Evolutionary conservation across 2,113 vertebrate species (phyloP).

Genomic region (Drymodes brunneopygia): DNA sequence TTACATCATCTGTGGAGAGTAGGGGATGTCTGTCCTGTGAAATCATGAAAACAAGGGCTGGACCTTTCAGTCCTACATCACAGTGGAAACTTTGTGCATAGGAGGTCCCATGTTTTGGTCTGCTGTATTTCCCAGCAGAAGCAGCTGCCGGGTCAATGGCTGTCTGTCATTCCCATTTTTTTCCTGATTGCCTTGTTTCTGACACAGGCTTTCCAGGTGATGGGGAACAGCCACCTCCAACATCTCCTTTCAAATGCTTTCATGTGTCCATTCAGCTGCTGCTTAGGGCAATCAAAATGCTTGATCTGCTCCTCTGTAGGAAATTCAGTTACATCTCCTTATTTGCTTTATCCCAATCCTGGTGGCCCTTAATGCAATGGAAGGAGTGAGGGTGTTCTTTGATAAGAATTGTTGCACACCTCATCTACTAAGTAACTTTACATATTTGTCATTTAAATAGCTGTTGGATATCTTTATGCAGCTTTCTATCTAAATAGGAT

Average conservation of each 20-base stretch:
- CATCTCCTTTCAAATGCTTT: background rate
- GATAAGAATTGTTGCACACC: background rate
- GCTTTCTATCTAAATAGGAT: background rate
- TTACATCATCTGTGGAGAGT: background rate
- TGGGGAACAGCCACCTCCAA: background rate
- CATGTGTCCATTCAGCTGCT: background rate
- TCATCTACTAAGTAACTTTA: background rate
- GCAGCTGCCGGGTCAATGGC: background rate
- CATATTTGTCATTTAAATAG: background rate
- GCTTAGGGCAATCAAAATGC: background rate
- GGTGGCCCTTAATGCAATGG: background rate
- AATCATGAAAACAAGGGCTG: background rate
- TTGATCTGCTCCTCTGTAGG: background rate
- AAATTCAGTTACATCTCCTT: background rate
- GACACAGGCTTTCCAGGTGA: background rate
- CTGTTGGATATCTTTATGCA: background rate
- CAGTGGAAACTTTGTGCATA: background rate
- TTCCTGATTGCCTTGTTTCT: background rate
- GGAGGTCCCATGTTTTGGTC: background rate
- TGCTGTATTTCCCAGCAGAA: background rate
- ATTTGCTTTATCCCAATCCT: background rate
- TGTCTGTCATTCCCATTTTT: background rate
- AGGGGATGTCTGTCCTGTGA: accelerated
- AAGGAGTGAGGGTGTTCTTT: background rate
- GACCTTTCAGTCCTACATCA: background rate